A percentile compares a stretch with the other conserved stretches of the same genome.
These are phyloP conservation scores for Percopsis omiscomaycus DNA, from an alignment of 2,797 vertebrate species.

Conservation along the genomic window DNA sequence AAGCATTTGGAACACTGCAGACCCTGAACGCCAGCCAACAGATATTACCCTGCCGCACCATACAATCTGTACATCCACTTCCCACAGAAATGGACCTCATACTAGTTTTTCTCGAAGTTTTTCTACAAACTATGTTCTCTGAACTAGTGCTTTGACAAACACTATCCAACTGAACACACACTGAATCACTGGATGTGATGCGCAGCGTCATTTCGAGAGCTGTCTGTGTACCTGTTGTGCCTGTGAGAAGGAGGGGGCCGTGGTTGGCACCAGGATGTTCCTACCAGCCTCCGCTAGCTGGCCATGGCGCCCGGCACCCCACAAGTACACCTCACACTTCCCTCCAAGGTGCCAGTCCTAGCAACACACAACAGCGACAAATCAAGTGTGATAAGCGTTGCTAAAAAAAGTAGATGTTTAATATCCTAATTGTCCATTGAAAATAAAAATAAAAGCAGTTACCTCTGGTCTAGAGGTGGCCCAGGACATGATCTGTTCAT, in stretches of 20 bases:
- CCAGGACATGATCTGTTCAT: slow-evolving; percentile 99
- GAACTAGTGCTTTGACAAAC: no score
- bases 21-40: no score
- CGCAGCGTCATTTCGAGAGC: no score
- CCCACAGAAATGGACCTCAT: no score
- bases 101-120: no score
- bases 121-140: no score
- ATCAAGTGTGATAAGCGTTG: no score
- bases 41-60: no score
- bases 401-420: neutral
- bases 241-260: slow-evolving; percentile 90
- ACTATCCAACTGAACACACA: no score
- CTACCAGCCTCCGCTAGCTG: slow-evolving; percentile 95
- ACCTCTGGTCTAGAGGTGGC: slow-evolving; percentile 95
- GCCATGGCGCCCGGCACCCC: slow-evolving; percentile 95
- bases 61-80: no score
- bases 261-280: slow-evolving; percentile 90
- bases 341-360: slow-evolving; percentile 98
- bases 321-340: slow-evolving; percentile 92
- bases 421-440: neutral
- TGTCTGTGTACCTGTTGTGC: slow-evolving; percentile 86
- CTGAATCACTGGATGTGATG: no score
- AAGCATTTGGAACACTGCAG: no score
- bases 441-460: slow-evolving; percentile 20
- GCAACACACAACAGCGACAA: slow-evolving; percentile 1